Evolutionary conservation across 2,113 vertebrate genomes (phyloP).

Genomic region (Lethenteron camtschaticum): DNA sequence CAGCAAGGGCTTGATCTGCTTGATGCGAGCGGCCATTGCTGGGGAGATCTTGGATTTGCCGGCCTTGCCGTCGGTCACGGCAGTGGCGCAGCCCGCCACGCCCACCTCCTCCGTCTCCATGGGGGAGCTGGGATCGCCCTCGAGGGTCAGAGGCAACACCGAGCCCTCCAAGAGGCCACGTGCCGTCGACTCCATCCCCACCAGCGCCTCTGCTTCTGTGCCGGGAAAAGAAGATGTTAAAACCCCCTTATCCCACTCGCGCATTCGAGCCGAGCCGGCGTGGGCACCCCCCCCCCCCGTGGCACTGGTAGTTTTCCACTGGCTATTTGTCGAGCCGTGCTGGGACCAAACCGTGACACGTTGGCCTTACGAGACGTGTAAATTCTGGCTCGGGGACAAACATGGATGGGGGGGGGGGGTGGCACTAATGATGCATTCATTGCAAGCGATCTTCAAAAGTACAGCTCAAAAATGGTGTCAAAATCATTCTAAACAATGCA

Average conservation of each 20-base stretch:
- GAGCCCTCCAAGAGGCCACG: slow-evolving; percentile 55
- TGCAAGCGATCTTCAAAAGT: no score
- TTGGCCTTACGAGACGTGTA: no score
- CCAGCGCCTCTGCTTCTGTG: background rate
- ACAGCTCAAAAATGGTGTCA: no score
- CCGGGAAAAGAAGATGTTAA: no score
- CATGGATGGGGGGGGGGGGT: no score
- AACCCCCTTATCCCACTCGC: background rate
- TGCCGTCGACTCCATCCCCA: slow-evolving; percentile 37
- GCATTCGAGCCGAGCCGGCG: background rate
- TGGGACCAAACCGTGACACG: no score
- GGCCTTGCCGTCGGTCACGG: background rate
- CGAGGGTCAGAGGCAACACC: slow-evolving; percentile 31
- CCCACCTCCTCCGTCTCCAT: slow-evolving; percentile 81
- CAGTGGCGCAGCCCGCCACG: slow-evolving; percentile 36
- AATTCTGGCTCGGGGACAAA: no score
- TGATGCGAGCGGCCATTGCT: slow-evolving; percentile 76
- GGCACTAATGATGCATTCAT: no score
- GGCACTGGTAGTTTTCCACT: no score
- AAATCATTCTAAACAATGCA: no score
- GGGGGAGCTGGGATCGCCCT: slow-evolving; percentile 56
- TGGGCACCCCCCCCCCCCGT: background rate
- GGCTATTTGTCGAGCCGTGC: background rate
- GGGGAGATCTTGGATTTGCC: slow-evolving; percentile 72
- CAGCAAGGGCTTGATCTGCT: slow-evolving; percentile 69